Base-by-base conservation (phyloP, 2,888 invertebrate species). In the Cepaea hortensis region DNA sequence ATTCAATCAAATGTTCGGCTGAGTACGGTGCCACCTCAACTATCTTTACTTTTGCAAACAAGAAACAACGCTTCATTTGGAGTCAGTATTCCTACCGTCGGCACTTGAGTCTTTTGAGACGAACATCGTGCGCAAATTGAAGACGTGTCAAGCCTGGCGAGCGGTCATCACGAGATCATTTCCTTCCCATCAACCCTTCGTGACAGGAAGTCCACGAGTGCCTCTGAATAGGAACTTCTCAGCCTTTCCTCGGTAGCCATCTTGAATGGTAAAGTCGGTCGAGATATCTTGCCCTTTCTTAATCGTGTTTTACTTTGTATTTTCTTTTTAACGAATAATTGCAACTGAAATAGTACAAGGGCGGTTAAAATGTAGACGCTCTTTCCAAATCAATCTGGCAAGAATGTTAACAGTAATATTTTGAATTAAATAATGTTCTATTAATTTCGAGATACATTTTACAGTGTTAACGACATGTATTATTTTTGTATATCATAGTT, bases 201-300 rank as follows among this genome's bases (percentile, higher is more conserved):
- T 85, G 85, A 85, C 85, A 85, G 85, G 85, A 85, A 85, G 85
- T 85, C 85, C 85, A 73, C 73, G 85, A 85, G 85, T 85, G 85
- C 62, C 81, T 62, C 48, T 85, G 80, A 81, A 81, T 81, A 81
- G 85, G 73, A 81, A 48, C 85, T 85, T 70, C 80, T 85, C 85
- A 61, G 85, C 62, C 35, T 73, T 72, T 79, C 85, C 65, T 65
- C 35, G 79, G 79, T 68, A n/a, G 85, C 85, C 85, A 79, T 77
- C 79, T 79, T 70, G 20, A 70, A 76, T 62, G 68, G 68, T 18
- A 50, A 70, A 70, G 70, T 68, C 70, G 68, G 50, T 48, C 20
- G 13, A 70, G 77, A 62, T 62, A 62, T 79, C 61, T 79, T 62
- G n/a, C 35, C 18, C 13, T n/a, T 18, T 79, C 7, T 55, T 55